These are phyloP conservation scores for Geotrypetes seraphini DNA, from an alignment of 2,797 vertebrate species.

Conservation along the genomic window DNA sequence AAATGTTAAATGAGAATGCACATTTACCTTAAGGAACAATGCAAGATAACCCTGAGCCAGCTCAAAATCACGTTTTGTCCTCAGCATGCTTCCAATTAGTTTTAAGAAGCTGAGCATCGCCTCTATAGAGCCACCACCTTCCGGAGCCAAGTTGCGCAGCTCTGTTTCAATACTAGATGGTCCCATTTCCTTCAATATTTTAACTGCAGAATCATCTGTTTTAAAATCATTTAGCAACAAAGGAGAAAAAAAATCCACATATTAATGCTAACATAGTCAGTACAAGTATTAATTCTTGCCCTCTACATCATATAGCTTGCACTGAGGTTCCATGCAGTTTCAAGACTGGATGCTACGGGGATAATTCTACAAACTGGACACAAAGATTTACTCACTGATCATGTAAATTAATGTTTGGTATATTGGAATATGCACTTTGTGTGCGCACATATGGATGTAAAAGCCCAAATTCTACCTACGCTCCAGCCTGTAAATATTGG, in stretches of 20 bases:
- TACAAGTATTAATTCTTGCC: too few relatives aligned
- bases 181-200: conserved; percentile 70
- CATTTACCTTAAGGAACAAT: conserved; percentile 79
- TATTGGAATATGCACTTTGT: too few relatives aligned
- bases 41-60: conserved; percentile 84
- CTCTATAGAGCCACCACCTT: conserved; percentile 62
- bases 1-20: too few relatives aligned
- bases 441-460: too few relatives aligned
- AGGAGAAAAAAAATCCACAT: neutral
- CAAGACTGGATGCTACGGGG: too few relatives aligned
- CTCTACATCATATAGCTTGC: too few relatives aligned
- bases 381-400: too few relatives aligned
- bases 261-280: neutral
- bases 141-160: conserved; percentile 63
- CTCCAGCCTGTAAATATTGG: too few relatives aligned
- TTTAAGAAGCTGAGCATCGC: conserved; percentile 74
- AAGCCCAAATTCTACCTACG: too few relatives aligned
- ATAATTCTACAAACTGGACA: too few relatives aligned
- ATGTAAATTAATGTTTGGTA: too few relatives aligned
- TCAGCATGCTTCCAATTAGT: conserved; percentile 75
- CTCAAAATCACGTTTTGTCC: conserved; percentile 75
- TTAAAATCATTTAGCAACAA: conserved; percentile 3
- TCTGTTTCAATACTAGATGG: conserved; percentile 76
- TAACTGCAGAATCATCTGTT: conserved; percentile 58
- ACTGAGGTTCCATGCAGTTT: too few relatives aligned